These are phyloP conservation scores for Holcopasites calliopsidis DNA, from an alignment of 1,140 invertebrate genomes.

Conservation along the genomic window DNA sequence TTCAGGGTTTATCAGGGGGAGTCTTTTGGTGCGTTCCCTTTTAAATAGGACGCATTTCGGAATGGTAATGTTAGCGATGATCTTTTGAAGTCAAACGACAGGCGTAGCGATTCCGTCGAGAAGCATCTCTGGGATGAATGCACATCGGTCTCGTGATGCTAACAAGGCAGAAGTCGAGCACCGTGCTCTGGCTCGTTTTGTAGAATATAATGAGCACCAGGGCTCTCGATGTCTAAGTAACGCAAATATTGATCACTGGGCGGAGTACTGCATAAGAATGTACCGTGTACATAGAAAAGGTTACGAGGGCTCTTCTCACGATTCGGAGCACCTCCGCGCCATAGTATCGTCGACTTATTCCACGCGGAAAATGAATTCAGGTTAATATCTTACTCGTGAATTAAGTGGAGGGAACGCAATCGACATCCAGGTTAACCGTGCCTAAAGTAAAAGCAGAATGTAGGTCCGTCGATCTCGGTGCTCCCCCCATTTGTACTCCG, in stretches of 20 bases:
- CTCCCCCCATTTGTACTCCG: neutral
- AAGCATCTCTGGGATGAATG: neutral
- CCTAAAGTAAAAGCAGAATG: conserved; percentile 12
- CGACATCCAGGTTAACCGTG: conserved; percentile 16
- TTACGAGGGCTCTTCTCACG: neutral
- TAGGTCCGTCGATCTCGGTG: conserved; percentile 19
- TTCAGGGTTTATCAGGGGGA: too few species aligned
- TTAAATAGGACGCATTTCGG: too few species aligned
- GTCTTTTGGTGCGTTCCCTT: too few species aligned
- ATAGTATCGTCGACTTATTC: neutral
- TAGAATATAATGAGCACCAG: neutral
- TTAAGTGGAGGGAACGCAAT: neutral
- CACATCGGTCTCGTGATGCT: neutral
- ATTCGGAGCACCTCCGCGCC: neutral
- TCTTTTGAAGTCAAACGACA: too few species aligned
- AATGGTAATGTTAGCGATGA: too few species aligned
- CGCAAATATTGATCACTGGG: neutral
- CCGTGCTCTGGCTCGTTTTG: neutral
- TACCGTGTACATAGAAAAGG: neutral
- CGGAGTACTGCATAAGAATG: neutral
- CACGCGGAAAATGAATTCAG: conserved; percentile 1
- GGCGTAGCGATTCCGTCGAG: neutral
- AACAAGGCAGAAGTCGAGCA: neutral
- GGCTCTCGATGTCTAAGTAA: neutral
- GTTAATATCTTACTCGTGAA: conserved; percentile 10